Percentiles rank a stretch among this genome's conserved stretches.
Conservation (phyloP, 2,888 invertebrate genomes). For the Eudemis profundana region DNA sequence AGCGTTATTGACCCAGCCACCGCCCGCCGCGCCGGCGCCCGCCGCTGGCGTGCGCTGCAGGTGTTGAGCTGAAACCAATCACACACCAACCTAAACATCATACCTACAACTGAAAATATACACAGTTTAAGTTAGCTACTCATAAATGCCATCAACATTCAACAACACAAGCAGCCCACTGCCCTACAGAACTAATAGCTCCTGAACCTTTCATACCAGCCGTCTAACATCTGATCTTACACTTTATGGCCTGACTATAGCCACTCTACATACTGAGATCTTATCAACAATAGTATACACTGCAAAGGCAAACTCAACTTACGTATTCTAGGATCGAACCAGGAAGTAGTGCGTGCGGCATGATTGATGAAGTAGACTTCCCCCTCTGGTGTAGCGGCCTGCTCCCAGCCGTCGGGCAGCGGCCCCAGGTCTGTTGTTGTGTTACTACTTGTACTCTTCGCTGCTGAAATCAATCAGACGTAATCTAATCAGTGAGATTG, state of each 20-base stretch:
- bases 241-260: neutral
- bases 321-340: constrained; percentile 99
- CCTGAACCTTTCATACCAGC: neutral
- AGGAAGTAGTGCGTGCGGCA: constrained; percentile 96
- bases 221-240: neutral
- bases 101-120: neutral
- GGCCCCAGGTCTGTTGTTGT: constrained; percentile 88
- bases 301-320: constrained; percentile 79
- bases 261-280: neutral
- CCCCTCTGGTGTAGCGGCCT: constrained; percentile 93
- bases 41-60: constrained; percentile 84
- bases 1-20: constrained; percentile 86
- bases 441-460: constrained; percentile 84
- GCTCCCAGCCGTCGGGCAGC: constrained; percentile 95
- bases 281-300: constrained; percentile 5
- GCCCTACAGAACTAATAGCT: neutral
- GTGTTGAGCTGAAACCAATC: constrained; percentile 82
- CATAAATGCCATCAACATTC: neutral
- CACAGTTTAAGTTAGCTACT: neutral
- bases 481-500: constrained; percentile 33
- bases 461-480: constrained; percentile 82
- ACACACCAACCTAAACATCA: neutral
- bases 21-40: constrained; percentile 84
- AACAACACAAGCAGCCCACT: neutral
- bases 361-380: constrained; percentile 97